Percentiles rank a stretch among this genome's conserved stretches.
Evolutionary conservation across 2,797 vertebrate species (phyloP).

Genomic region (Masticophis lateralis): DNA sequence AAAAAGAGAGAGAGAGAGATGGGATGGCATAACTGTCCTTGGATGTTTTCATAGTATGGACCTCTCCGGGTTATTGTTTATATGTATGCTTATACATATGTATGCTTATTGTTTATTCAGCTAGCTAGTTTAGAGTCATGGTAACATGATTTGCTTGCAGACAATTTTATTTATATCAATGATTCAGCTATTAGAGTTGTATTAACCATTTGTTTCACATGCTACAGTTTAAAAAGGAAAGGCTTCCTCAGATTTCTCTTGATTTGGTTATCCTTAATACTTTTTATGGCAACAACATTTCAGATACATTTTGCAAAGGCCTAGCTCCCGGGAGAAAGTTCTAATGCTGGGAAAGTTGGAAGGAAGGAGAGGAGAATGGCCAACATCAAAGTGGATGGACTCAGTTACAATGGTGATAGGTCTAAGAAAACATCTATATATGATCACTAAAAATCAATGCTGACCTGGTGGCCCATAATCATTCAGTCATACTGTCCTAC

Average conservation of each 20-base stretch:
- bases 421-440: background rate
- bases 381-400: background rate
- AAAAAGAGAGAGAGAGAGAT: background rate
- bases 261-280: background rate
- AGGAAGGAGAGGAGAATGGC: background rate
- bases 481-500: background rate
- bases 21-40: background rate
- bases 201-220: slow-evolving; percentile 11
- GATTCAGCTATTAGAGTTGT: background rate
- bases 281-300: background rate
- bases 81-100: slow-evolving; percentile 12
- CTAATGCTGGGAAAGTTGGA: background rate
- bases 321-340: background rate
- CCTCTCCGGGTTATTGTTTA: slow-evolving; percentile 37
- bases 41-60: slow-evolving; percentile 25
- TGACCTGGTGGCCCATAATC: background rate
- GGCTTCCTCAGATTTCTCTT: background rate
- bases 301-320: background rate
- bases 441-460: background rate
- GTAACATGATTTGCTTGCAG: slow-evolving; percentile 13
- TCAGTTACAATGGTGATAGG: background rate
- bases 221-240: background rate
- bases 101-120: slow-evolving; percentile 42
- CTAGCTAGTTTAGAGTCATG: slow-evolving; percentile 51
- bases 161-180: slow-evolving; percentile 4